These are phyloP conservation scores for Aradophagus sp. DNA, from an alignment of 1,140 invertebrate species.

Conservation along the genomic window DNA sequence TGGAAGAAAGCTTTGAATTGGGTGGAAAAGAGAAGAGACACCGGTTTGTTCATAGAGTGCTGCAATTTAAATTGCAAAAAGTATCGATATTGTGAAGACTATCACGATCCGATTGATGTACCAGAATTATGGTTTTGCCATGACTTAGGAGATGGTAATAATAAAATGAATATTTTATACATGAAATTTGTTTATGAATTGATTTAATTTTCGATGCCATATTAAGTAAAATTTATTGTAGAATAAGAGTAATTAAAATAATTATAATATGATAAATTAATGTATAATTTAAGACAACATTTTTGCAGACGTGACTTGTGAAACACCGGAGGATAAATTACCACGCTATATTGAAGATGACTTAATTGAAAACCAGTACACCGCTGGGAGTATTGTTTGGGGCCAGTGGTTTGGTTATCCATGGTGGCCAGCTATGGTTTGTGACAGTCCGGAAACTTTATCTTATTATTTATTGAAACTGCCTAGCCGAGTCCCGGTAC, in stretches of 20 bases:
- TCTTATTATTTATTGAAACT: slow-evolving; percentile 77
- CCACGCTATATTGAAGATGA: slow-evolving; percentile 60
- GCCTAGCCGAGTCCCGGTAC: slow-evolving; percentile 75
- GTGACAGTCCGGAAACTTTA: slow-evolving; percentile 80
- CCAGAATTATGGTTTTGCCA: slow-evolving; percentile 79
- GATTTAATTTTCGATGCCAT: too few relatives aligned
- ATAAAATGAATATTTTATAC: too few relatives aligned
- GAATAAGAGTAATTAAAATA: too few relatives aligned
- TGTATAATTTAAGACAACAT: too few relatives aligned
- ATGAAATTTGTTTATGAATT: too few relatives aligned
- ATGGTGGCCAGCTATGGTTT: slow-evolving; percentile 85
- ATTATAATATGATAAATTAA: too few relatives aligned
- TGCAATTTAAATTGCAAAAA: slow-evolving; percentile 75
- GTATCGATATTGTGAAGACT: slow-evolving; percentile 76
- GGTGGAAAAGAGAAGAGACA: slow-evolving; percentile 73
- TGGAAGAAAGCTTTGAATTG: slow-evolving; percentile 59
- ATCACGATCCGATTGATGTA: slow-evolving; percentile 77
- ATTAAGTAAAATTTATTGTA: too few relatives aligned
- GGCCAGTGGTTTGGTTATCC: slow-evolving; percentile 78
- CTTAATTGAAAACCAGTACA: slow-evolving; percentile 76
- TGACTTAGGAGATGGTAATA: slow-evolving; percentile 28
- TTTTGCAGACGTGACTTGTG: slow-evolving; percentile 25
- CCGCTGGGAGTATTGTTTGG: slow-evolving; percentile 81
- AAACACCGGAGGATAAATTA: slow-evolving; percentile 63
- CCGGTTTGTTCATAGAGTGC: slow-evolving; percentile 79